Evolutionary conservation across 2,113 vertebrate genomes (phyloP).

Genomic region (Muntiacus muntjak): DNA sequence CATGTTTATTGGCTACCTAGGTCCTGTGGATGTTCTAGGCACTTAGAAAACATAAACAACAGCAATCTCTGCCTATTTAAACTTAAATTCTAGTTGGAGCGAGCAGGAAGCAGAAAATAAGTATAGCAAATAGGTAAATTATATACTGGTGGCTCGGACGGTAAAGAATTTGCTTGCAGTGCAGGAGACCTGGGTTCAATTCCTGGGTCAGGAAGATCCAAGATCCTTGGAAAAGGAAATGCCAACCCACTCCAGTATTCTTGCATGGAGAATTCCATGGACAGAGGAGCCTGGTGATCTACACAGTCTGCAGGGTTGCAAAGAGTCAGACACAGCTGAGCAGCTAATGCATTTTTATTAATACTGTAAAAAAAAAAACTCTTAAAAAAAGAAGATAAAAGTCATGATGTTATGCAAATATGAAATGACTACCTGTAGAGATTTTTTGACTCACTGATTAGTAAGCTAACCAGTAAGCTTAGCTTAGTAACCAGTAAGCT

Average conservation of each 20-base stretch:
- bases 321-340: background rate
- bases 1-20: background rate
- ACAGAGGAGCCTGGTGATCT: background rate
- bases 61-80: background rate
- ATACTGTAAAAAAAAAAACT: background rate
- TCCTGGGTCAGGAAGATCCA: background rate
- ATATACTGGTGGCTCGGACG: accelerated
- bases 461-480: background rate
- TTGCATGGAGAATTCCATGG: background rate
- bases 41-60: background rate
- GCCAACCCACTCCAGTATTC: background rate
- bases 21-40: background rate
- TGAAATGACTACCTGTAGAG: background rate
- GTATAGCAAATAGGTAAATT: background rate
- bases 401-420: background rate
- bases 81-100: background rate
- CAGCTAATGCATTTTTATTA: background rate
- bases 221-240: background rate
- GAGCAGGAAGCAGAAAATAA: background rate
- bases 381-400: conserved; percentile 5
- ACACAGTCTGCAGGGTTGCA: background rate
- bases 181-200: background rate
- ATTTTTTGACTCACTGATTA: background rate
- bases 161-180: background rate
- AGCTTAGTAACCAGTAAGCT: background rate